Evolutionary conservation across 2,113 vertebrate genomes (phyloP).

Genomic region (Plecotus auritus): DNA sequence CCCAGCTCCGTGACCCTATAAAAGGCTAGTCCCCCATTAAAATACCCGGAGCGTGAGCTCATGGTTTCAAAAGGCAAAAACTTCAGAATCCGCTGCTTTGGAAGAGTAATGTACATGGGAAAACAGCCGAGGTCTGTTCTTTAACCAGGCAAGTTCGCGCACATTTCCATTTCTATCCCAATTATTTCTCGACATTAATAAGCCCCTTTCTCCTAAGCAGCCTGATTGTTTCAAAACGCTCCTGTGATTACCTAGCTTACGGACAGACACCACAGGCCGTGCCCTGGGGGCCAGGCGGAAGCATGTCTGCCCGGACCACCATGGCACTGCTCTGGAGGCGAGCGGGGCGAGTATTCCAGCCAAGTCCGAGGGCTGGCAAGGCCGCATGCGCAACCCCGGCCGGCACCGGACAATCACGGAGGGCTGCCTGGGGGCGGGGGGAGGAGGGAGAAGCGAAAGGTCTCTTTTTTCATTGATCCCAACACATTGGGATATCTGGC

Average conservation of each 20-base stretch:
- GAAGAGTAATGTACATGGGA: neutral
- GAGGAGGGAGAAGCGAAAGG: neutral
- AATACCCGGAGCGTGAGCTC: neutral
- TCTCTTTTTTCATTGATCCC: neutral
- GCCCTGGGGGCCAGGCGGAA: neutral
- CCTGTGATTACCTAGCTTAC: neutral
- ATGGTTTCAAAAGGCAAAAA: constrained; percentile 33
- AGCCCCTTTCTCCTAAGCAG: neutral
- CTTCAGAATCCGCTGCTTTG: neutral
- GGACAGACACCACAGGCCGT: neutral
- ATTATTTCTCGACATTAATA: neutral
- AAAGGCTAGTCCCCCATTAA: neutral
- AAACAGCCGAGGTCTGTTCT: neutral
- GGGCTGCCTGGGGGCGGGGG: neutral
- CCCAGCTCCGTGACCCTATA: neutral
- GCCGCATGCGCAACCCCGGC: neutral
- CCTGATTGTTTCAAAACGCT: neutral
- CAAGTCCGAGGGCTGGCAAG: neutral
- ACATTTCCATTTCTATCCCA: neutral
- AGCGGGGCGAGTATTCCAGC: neutral
- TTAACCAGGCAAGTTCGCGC: neutral
- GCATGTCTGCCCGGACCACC: neutral
- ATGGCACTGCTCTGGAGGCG: neutral
- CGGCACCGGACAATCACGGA: neutral
- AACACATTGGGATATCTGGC: neutral